Conservation (phyloP, 2,113 vertebrate species). For the Panurus biarmicus region DNA sequence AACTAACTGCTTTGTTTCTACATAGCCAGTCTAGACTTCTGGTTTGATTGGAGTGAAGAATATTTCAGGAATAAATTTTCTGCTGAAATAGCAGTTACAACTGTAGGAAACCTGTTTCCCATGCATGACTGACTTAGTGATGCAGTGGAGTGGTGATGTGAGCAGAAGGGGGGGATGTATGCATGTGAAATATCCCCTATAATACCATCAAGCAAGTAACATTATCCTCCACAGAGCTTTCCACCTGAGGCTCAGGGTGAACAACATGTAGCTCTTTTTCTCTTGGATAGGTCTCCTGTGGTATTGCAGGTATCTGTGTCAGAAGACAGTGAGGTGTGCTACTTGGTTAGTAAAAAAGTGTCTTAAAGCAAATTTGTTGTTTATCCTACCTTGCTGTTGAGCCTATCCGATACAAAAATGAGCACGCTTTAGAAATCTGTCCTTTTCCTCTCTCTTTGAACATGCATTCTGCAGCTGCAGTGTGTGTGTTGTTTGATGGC, state of each 20-base stretch:
- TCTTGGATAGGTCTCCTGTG: background rate
- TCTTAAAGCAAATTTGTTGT: background rate
- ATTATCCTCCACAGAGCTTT: conserved; percentile 5
- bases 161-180: conserved; percentile 23
- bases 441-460: background rate
- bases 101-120: conserved; percentile 38
- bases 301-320: background rate
- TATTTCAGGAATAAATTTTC: conserved; percentile 23
- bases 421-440: background rate
- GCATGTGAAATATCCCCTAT: conserved; percentile 11
- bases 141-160: conserved; percentile 7
- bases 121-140: conserved; percentile 34
- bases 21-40: background rate
- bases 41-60: background rate
- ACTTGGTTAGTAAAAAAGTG: background rate
- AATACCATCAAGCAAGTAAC: background rate
- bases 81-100: conserved; percentile 44
- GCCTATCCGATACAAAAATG: background rate
- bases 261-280: background rate
- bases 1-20: background rate
- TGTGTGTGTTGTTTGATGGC: background rate
- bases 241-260: background rate
- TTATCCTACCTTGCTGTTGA: background rate
- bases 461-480: background rate
- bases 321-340: background rate